Evolutionary conservation across 2,113 vertebrate species (phyloP).

Genomic region (Cyprinus carpio): DNA sequence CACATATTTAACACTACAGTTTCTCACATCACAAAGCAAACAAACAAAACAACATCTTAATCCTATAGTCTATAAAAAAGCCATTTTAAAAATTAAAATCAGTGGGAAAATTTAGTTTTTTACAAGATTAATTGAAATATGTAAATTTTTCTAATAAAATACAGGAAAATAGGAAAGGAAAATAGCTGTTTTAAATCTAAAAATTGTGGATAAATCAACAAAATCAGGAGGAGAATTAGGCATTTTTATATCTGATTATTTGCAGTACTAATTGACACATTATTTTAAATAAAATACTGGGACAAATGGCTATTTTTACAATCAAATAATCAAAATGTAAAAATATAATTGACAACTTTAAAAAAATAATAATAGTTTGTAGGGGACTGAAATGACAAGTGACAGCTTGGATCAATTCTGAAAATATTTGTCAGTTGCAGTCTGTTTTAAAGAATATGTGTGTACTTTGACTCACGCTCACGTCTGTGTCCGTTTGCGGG

Average conservation of each 20-base stretch:
- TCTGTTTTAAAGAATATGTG: conserved; percentile 38
- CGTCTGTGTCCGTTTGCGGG: conserved; percentile 29
- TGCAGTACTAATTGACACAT: not conserved
- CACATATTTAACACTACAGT: no score
- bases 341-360: not conserved
- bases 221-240: not conserved
- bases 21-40: no score
- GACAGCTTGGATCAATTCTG: not conserved
- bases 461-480: not conserved
- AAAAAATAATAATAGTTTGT: no score
- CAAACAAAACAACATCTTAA: no score
- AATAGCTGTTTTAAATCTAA: not conserved
- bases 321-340: no score
- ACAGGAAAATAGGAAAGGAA: not conserved
- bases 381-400: not conserved
- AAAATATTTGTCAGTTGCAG: not conserved
- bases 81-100: no score
- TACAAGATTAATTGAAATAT: no score
- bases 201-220: no score
- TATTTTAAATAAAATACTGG: not conserved
- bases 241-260: not conserved
- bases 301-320: not conserved
- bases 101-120: no score
- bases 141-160: not conserved
- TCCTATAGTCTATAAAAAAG: no score